Base-by-base conservation (phyloP, 1,140 invertebrate genomes). In the Cydia strobilella region DNA sequence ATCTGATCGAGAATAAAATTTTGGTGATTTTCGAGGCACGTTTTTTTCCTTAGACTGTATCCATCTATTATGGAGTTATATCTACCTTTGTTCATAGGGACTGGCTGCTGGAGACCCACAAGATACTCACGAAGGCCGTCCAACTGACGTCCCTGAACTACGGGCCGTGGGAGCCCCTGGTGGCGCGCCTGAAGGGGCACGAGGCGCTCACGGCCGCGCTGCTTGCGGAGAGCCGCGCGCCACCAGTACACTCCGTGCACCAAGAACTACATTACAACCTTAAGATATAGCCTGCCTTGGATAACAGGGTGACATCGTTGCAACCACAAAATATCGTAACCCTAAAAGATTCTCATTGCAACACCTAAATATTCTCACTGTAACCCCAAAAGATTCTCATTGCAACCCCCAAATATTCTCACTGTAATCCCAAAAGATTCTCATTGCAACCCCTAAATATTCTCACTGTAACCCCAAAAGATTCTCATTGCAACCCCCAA, bases 111-210 rank as follows among this genome's bases (percentile, higher is more conserved):
- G 90, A 91, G 81, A 81, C 88, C 2, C 86, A 90, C 75, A 90
- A 90, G 76, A 86, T 91, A 73, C 82, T 89, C 27, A 90, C 86
- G 66, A 92, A 92, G 73, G 85, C 89, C 3, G 80, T 89, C 3
- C 89, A 90, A 54, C 74, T 91, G 72, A 84, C 86, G 79, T 87
- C 89, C 39, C 75, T 91, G 54, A 91, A 91, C 77, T 91, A 91
- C 72, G 90, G 90, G 0, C 75, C 82, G 0, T 91, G 90, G 90
- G 88, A 90, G 76, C 81, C 83, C 0, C 72, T 90, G 7, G 86
- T 86, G 3, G 74, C 80, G 48, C 75, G 86, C 4, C 77, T 91
- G 13, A 81, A 77, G 62, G 79, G 84, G 2, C 84, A 90, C 25
- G 86, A 86, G 74, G 76, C 72, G 4, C 73, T 84, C 3, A 79